phyloP scores from a whole-genome alignment of 1,140 invertebrate species.

The Drosophila gunungcola region DNA sequence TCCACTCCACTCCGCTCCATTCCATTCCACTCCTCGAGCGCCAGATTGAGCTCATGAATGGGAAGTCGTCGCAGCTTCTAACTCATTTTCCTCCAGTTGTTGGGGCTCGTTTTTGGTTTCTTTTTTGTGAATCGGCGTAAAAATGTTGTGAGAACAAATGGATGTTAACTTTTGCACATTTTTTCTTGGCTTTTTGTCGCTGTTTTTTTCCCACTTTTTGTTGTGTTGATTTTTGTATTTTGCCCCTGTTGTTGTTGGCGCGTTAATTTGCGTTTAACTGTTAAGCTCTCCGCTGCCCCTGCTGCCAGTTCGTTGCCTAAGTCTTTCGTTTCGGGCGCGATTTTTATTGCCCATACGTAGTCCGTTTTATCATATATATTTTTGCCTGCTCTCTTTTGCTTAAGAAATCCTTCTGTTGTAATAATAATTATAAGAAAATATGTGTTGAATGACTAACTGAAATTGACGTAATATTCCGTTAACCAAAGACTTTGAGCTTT shows the following conservation, averaged over 20 bases:
- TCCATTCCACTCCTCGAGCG: conserved; percentile 66
- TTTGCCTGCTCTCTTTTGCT: conserved; percentile 26
- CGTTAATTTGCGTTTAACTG: conserved; percentile 77
- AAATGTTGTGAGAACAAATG: conserved; percentile 83
- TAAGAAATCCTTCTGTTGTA: conserved; percentile 41
- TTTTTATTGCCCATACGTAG: conserved; percentile 59
- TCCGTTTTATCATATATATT: conserved; percentile 41
- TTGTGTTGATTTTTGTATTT: conserved; percentile 58
- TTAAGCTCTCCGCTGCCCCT: conserved; percentile 28
- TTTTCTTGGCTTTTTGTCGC: conserved; percentile 25
- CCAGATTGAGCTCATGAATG: conserved; percentile 74
- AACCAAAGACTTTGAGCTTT: conserved; percentile 22
- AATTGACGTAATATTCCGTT: conserved; percentile 47
- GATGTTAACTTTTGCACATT: conserved; percentile 80
- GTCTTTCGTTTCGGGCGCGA: conserved; percentile 58
- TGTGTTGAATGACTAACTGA: conserved; percentile 34
- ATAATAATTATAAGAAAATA: conserved; percentile 54
- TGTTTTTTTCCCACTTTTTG: conserved; percentile 21
- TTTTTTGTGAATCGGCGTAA: conserved; percentile 80
- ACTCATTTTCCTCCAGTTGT: conserved; percentile 65
- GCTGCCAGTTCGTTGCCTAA: conserved; percentile 74
- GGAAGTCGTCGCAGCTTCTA: conserved; percentile 74
- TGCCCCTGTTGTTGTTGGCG: conserved; percentile 46
- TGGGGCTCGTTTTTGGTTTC: conserved; percentile 32
- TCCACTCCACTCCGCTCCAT: conserved; percentile 5